These are phyloP conservation scores for Jordanella pulchra DNA, from an alignment of 2,797 vertebrate species.

Conservation along the genomic window DNA sequence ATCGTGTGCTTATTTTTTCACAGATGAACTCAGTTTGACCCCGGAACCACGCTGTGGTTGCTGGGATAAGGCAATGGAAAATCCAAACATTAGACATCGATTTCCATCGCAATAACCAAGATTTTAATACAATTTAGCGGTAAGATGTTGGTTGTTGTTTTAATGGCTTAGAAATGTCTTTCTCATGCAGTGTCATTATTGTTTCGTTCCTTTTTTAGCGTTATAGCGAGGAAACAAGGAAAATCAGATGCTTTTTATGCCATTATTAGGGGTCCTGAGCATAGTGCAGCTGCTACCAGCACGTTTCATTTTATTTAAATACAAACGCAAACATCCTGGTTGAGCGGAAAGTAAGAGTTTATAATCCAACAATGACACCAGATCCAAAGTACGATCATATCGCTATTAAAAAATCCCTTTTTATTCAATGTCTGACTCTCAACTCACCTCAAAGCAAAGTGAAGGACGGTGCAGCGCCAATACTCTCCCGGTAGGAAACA, in stretches of 20 bases:
- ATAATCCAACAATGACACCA: fast-evolving
- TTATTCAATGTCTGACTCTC: not conserved
- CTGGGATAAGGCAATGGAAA: not conserved
- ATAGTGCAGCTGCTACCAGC: no score
- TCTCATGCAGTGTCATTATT: not conserved
- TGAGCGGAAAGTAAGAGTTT: not conserved
- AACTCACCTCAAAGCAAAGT: slow-evolving; percentile 38
- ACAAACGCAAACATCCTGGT: not conserved
- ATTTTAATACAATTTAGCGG: no score
- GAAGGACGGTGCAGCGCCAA: slow-evolving; percentile 51
- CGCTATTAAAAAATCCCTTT: not conserved
- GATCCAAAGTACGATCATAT: fast-evolving
- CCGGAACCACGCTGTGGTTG: not conserved
- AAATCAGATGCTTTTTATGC: not conserved
- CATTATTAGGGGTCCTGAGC: not conserved
- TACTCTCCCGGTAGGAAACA: slow-evolving; percentile 52
- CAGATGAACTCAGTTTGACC: not conserved
- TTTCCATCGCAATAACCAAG: no score
- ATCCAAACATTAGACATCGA: no score
- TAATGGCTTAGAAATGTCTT: no score
- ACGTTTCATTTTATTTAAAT: slow-evolving; percentile 2
- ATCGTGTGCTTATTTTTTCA: not conserved
- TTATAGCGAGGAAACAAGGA: not conserved
- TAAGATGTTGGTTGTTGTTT: no score
- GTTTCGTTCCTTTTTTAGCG: not conserved